Evolutionary conservation across 2,888 invertebrate genomes (phyloP), one percentile per base, ranked within the genome.

Genomic region (Eurytoma adleriae): DNA sequence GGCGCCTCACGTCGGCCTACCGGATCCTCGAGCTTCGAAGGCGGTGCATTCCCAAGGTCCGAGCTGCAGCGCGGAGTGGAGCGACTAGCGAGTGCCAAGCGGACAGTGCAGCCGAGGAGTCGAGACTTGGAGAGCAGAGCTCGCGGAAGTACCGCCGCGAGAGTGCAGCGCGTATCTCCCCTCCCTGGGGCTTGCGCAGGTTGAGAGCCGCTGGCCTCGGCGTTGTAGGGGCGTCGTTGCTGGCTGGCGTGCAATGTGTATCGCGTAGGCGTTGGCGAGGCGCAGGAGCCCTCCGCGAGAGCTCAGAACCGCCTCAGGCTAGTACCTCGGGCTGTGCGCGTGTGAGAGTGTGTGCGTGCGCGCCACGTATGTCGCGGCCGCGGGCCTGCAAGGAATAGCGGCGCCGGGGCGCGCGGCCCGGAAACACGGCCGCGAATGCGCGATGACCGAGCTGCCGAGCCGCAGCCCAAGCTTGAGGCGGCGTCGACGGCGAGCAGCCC

Each of bases 211-310:
- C 86, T 86, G 85, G n/a, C 48, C 69, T 66, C 70, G 85, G 85
- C 86, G 69, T 70, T 84, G 86, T 87, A 86, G 86, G 86, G 87
- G 86, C 86, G 87, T 86, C 87, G 86, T 86, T 86, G 84, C 86
- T 88, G 86, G 66, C 24, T 20, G 16, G n/a, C 86, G 86, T 88
- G 88, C 87, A 87, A 87, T 89, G 89, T 89, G 89, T 88, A 89
- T 88, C 88, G 89, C 87, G 89, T 89, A 89, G 89, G 89, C 89
- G 89, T 89, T 89, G 89, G 89, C 89, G 88, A 88, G 85, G 84
- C 84, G 82, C 54, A 61, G 50, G 62, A 64, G 70, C 62, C 18
- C 40, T 40, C 40, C 40, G 40, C 40, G 40, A 27, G 86, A 84
- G 85, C 84, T 83, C 81, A 85, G 85, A 83, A 14, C n/a, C 40